Conservation (phyloP, 2,888 invertebrate species). For the Sarcophaga carnaria region DNA sequence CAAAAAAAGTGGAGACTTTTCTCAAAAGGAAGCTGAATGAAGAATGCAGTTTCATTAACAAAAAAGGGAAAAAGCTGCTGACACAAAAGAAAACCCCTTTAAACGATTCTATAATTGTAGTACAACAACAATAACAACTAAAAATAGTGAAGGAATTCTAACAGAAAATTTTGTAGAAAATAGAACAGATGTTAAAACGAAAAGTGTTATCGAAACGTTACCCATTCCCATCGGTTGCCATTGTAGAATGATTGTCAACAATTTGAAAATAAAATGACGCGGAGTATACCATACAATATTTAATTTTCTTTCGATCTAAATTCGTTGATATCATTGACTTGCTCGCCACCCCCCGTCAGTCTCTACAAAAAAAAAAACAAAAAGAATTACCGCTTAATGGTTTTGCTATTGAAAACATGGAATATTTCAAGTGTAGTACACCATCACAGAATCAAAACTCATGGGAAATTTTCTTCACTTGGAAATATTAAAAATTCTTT, state of each 20-base stretch:
- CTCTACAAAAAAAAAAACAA: background rate
- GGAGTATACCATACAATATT: background rate
- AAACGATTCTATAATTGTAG: constrained; percentile 27
- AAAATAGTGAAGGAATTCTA: too few species aligned
- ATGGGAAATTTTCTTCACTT: constrained; percentile 55
- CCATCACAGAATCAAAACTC: constrained; percentile 25
- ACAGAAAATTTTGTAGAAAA: background rate
- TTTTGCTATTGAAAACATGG: background rate
- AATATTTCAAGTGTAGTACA: constrained; percentile 9
- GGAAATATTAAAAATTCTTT: background rate
- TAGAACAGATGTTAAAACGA: constrained; percentile 22
- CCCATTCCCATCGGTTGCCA: background rate
- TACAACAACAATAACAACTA: constrained; percentile 15
- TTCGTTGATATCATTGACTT: too few species aligned
- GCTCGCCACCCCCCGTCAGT: background rate
- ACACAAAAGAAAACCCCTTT: constrained; percentile 21
- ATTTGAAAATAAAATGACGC: constrained; percentile 16
- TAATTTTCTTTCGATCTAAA: background rate
- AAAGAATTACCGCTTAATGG: constrained; percentile 32
- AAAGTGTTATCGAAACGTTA: background rate
- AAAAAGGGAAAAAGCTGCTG: background rate
- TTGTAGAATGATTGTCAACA: constrained; percentile 26
- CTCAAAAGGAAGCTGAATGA: background rate
- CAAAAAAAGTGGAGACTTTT: background rate
- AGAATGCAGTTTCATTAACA: background rate